A percentile compares a stretch with the other conserved stretches of the same genome.
phyloP scores from a whole-genome alignment of 2,888 invertebrate species.

The Brassicogethes aeneus region DNA sequence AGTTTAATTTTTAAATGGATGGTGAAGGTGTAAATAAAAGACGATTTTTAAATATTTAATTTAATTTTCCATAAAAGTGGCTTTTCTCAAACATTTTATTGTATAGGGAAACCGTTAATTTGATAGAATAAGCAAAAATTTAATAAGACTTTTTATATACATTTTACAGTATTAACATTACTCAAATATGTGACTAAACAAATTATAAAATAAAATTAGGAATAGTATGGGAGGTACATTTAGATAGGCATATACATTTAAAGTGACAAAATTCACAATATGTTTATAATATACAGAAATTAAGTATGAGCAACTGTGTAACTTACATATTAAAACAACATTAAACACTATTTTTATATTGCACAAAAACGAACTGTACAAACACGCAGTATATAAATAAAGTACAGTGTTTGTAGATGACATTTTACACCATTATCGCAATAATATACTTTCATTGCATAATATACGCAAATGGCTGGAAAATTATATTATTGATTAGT shows the following conservation, averaged over 20 bases:
- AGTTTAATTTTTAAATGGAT: too few relatives aligned
- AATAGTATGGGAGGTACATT: too few relatives aligned
- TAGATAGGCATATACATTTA: too few relatives aligned
- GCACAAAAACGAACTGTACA: constrained; percentile 14
- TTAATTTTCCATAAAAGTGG: constrained; percentile 33
- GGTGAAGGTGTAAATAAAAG: too few relatives aligned
- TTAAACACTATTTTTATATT: constrained; percentile 20
- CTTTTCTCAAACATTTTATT: constrained; percentile 31
- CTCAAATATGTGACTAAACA: not conserved
- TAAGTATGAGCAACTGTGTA: constrained; percentile 14
- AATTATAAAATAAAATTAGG: constrained; percentile 4
- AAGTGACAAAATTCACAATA: too few relatives aligned
- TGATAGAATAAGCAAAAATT: constrained; percentile 22
- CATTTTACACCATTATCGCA: not conserved
- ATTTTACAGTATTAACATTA: constrained; percentile 5
- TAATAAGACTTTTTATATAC: constrained; percentile 19
- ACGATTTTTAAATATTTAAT: too few relatives aligned
- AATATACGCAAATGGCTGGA: not conserved
- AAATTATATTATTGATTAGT: not conserved
- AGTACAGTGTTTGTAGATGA: not conserved
- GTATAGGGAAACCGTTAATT: constrained; percentile 13
- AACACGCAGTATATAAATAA: not conserved
- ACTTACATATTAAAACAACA: constrained; percentile 21
- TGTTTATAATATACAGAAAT: too few relatives aligned
- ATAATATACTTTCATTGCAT: not conserved